Evolutionary conservation across 92 coral and sea anemone genomes (phyloP), one percentile per base, ranked within the genome.

Genomic region (Epizoanthus fatuus): DNA sequence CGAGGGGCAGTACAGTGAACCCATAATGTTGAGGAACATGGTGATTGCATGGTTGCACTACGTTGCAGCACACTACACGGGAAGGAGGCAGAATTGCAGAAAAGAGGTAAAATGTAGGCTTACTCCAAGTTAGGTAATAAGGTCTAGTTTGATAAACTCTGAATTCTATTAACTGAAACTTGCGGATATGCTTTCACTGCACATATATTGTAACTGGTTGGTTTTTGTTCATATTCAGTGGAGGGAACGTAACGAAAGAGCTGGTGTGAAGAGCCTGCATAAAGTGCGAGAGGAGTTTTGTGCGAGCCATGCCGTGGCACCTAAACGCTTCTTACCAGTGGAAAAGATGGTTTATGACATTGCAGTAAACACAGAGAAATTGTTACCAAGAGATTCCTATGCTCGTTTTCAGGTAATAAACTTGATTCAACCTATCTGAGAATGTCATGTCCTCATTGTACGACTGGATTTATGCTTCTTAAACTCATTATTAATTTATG

Each of bases 21-120:
- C 81, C 12, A 76, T 76, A 57, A 76, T 76, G 81, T 54, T 76
- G 37, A 57, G 81, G 69, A 76, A 76, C 81, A 76, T 76, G 81
- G 54, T 22, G 10, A 76, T 76, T 45, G 11, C 68, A 8, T 76
- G 81, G 81, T 15, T 76, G 45, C 54, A 44, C 11, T 17, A 16
- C 12, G 69, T 42, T 75, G 63, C 81, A 57, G 13, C 35, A 58
- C 42, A 39, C 66, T 35, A 16, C 19, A 16, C 32, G 38, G 12
- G 39, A 38, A 40, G 20, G 81, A 2, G 15, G 25, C 44, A 15
- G 11, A 5, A 42, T 7, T 44, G 12, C 38, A 14, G 49, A 20
- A 57, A 47, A 25, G 16, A 6, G 19, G 42, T 11, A 13, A 64
- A 53, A 74, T 20, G 65, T 54, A 13, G 29, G 29, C 6, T 32